Evolutionary conservation across 2,797 vertebrate species (phyloP).

Genomic region (Setipinna tenuifilis): DNA sequence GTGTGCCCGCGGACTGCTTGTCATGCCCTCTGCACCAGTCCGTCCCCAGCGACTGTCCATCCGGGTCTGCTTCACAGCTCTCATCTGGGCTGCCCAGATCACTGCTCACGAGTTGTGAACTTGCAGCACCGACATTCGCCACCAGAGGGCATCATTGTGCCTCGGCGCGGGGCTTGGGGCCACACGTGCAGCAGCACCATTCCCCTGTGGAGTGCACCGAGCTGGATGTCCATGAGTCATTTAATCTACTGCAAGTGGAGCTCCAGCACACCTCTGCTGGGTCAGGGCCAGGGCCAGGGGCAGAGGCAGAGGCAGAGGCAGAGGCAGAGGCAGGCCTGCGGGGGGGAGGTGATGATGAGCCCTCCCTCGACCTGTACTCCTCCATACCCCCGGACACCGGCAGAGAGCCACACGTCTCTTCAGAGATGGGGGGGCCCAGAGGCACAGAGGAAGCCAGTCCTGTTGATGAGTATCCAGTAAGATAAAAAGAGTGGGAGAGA

Average conservation of each 20-base stretch:
- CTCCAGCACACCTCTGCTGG: background rate
- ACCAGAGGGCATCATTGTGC: conserved; percentile 44
- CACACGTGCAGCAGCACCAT: conserved; percentile 37
- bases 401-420: background rate
- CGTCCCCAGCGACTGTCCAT: conserved; percentile 37
- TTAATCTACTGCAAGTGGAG: conserved; percentile 3
- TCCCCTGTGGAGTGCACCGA: conserved; percentile 63
- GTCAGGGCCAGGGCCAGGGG: background rate
- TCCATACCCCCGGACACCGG: background rate
- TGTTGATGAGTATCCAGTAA: background rate
- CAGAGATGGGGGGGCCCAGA: background rate
- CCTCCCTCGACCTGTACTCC: background rate
- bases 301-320: no score
- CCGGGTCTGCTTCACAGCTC: conserved; percentile 37
- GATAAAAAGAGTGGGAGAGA: background rate
- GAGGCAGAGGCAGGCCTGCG: background rate
- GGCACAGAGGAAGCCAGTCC: background rate
- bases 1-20: background rate
- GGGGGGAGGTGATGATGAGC: background rate
- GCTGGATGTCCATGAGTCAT: conserved; percentile 54
- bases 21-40: conserved; percentile 38
- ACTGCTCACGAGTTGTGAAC: conserved; percentile 23
- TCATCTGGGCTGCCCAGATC: conserved; percentile 28
- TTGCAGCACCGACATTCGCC: conserved; percentile 1
- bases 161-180: conserved; percentile 23